Percentiles rank a stretch among this genome's conserved stretches.
These are phyloP conservation scores for Agonopterix heracliana DNA, from an alignment of 2,888 invertebrate genomes.

Conservation along the genomic window DNA sequence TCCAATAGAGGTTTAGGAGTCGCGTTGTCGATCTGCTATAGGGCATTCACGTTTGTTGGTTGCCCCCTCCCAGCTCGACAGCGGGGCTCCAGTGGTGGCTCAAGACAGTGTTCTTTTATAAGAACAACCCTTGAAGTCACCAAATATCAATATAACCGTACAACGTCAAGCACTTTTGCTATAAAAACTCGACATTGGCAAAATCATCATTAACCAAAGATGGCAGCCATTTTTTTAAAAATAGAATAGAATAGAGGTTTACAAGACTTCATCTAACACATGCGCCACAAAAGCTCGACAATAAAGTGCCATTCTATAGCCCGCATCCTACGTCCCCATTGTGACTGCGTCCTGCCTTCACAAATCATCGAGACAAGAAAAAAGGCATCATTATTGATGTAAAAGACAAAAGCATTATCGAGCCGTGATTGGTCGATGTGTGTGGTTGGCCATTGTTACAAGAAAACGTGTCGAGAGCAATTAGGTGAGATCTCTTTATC, in stretches of 20 bases:
- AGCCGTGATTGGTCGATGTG: constrained; percentile 58
- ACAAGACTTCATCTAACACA: constrained; percentile 25
- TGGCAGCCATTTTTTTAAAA: too few species aligned
- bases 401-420: constrained; percentile 59
- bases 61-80: too few species aligned
- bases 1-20: constrained; percentile 5
- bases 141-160: too few species aligned
- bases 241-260: too few species aligned
- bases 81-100: too few species aligned
- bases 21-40: too few species aligned
- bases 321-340: constrained; percentile 68
- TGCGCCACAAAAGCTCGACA: constrained; percentile 50
- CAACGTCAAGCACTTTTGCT: too few species aligned
- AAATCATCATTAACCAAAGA: too few species aligned
- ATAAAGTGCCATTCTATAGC: constrained; percentile 61
- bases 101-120: too few species aligned
- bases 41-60: too few species aligned
- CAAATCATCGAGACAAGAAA: constrained; percentile 62
- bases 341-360: constrained; percentile 66
- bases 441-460: constrained; percentile 49
- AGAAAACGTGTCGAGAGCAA: constrained; percentile 34
- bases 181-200: too few species aligned
- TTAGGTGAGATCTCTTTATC: constrained; percentile 51
- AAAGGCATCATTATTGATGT: constrained; percentile 49
- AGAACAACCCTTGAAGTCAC: too few species aligned